phyloP scores from a whole-genome alignment of 2,113 vertebrate genomes.

The Lipophrys pholis region DNA sequence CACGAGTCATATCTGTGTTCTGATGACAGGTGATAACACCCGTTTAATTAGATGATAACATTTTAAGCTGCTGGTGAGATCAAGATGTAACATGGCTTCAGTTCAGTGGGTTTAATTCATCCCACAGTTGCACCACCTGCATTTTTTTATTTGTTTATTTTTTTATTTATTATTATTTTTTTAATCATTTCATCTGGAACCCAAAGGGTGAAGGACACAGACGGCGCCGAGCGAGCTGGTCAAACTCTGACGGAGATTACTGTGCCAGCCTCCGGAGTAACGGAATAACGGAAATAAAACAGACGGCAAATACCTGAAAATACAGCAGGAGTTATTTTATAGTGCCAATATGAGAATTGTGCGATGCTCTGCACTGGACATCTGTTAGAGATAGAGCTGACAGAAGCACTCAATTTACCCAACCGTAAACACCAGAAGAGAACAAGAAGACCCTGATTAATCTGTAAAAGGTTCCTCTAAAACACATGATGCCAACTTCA shows the following conservation, averaged over 20 bases:
- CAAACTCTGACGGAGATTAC: slow-evolving; percentile 36
- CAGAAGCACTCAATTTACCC: slow-evolving; percentile 44
- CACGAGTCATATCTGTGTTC: too few species aligned
- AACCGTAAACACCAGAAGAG: slow-evolving; percentile 24
- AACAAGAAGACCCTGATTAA: slow-evolving; percentile 42
- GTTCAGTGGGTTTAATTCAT: slow-evolving; percentile 23
- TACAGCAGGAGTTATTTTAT: slow-evolving; percentile 44
- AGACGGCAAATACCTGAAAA: slow-evolving; percentile 37
- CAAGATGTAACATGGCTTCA: slow-evolving; percentile 13
- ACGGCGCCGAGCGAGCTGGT: slow-evolving; percentile 37
- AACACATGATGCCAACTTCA: slow-evolving; percentile 34
- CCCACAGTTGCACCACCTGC: slow-evolving; percentile 2
- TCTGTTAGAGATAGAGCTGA: slow-evolving; percentile 45
- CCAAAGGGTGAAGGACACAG: slow-evolving; percentile 34
- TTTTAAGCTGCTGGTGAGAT: not conserved
- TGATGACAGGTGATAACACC: too few species aligned
- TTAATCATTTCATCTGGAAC: slow-evolving; percentile 43
- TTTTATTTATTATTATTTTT: too few species aligned
- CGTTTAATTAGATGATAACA: too few species aligned
- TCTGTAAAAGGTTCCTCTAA: slow-evolving; percentile 38
- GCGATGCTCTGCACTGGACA: slow-evolving; percentile 30
- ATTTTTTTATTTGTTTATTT: too few species aligned
- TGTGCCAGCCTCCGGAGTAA: slow-evolving; percentile 6
- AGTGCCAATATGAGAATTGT: slow-evolving; percentile 23
- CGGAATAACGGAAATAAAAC: slow-evolving; percentile 43